A percentile compares a stretch with the other conserved stretches of the same genome.
Evolutionary conservation across 2,113 vertebrate genomes (phyloP).

Genomic region (Sphyrna mokarran): DNA sequence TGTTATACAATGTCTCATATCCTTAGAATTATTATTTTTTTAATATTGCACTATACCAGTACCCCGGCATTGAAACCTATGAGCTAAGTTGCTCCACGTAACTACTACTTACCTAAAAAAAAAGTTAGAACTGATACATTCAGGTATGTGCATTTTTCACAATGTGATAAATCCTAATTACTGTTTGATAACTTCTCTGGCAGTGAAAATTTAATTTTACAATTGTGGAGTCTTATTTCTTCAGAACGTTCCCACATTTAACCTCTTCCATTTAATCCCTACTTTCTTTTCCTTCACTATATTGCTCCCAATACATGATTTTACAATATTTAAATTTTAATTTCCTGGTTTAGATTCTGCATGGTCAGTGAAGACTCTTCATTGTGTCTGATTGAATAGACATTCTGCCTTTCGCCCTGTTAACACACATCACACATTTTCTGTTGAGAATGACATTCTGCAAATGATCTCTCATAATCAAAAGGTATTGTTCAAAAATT

Average conservation of each 20-base stretch:
- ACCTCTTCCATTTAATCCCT: not conserved
- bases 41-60: too few relatives aligned
- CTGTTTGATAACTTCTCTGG: too few relatives aligned
- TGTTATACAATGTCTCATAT: too few relatives aligned
- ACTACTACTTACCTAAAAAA: too few relatives aligned
- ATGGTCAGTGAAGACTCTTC: not conserved
- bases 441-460: not conserved
- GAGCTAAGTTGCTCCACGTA: too few relatives aligned
- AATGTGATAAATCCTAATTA: too few relatives aligned
- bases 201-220: too few relatives aligned
- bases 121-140: too few relatives aligned
- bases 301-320: not conserved
- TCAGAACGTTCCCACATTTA: not conserved
- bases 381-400: not conserved
- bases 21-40: too few relatives aligned
- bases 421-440: not conserved
- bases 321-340: not conserved
- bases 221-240: too few relatives aligned
- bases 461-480: not conserved
- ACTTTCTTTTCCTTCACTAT: not conserved
- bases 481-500: not conserved
- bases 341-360: not conserved
- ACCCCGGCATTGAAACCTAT: too few relatives aligned
- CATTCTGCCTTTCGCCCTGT: not conserved
- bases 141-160: too few relatives aligned